These are phyloP conservation scores for Encarsia formosa DNA, from an alignment of 2,888 invertebrate genomes.

Conservation along the genomic window DNA sequence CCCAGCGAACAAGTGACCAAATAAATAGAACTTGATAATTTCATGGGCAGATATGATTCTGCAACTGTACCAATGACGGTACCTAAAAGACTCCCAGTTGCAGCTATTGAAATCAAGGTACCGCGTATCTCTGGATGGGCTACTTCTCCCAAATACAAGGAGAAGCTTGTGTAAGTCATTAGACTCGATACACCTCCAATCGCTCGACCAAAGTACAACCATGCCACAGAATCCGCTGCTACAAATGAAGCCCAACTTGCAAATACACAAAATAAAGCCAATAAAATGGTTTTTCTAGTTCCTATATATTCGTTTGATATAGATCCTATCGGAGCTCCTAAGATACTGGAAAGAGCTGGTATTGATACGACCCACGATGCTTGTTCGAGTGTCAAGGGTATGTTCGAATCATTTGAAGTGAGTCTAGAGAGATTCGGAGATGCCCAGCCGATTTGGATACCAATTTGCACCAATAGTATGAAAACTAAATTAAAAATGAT, in stretches of 20 bases:
- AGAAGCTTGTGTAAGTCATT: conserved; percentile 33
- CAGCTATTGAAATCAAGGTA: conserved; percentile 35
- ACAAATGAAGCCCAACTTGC: conserved; percentile 30
- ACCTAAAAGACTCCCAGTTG: conserved; percentile 39
- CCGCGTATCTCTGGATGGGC: conserved; percentile 39
- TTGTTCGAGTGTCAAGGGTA: conserved; percentile 28
- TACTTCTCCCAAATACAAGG: conserved; percentile 39
- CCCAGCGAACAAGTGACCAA: conserved; percentile 31
- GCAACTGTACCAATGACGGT: conserved; percentile 38
- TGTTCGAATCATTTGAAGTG: conserved; percentile 22
- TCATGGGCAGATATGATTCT: conserved; percentile 38
- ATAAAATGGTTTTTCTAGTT: conserved; percentile 30
- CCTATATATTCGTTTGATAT: conserved; percentile 27
- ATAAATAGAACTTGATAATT: conserved; percentile 37
- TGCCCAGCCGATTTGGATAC: conserved; percentile 39
- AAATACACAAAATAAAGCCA: conserved; percentile 28
- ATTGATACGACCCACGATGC: conserved; percentile 38
- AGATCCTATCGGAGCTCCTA: conserved; percentile 30
- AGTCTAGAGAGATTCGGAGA: conserved; percentile 40
- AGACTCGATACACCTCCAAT: conserved; percentile 32
- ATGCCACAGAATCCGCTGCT: conserved; percentile 29
- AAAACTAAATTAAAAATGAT: no score
- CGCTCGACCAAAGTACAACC: conserved; percentile 31
- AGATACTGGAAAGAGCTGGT: neutral
- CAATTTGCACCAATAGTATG: conserved; percentile 32